phyloP scores from a whole-genome alignment of 2,113 vertebrate genomes.

The Colaptes auratus region DNA sequence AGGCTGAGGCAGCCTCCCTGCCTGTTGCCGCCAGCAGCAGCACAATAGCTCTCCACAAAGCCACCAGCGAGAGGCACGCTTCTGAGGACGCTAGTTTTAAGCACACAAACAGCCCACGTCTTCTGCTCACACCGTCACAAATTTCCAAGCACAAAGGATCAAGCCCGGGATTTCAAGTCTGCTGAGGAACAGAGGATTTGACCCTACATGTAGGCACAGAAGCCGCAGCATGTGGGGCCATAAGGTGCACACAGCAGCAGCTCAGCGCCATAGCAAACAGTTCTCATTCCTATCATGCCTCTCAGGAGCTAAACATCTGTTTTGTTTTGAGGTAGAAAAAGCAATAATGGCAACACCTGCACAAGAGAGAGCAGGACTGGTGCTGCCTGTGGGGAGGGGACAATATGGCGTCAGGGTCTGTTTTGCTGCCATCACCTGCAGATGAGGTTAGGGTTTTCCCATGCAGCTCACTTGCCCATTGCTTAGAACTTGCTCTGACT shows the following conservation, averaged over 20 bases:
- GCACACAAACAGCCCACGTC: neutral
- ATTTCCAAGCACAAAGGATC: neutral
- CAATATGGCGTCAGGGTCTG: rapidly evolving
- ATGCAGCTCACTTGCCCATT: neutral
- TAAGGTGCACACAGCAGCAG: neutral
- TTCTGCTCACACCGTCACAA: neutral
- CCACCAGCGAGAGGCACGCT: neutral
- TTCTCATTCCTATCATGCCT: neutral
- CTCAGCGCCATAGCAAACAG: rapidly evolving
- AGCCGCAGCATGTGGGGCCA: neutral
- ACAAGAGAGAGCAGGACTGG: neutral
- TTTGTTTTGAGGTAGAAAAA: neutral
- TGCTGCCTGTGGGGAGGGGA: neutral
- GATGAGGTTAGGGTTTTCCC: neutral
- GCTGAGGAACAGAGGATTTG: neutral
- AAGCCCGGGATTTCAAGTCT: rapidly evolving
- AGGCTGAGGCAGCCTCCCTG: neutral
- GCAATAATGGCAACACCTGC: neutral
- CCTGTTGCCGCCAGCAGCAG: neutral
- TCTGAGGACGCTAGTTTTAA: neutral
- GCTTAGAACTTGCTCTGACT: neutral
- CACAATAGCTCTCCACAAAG: no score
- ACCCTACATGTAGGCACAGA: neutral
- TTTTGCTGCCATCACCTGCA: neutral
- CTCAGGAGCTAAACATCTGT: neutral